A percentile compares a stretch with the other conserved stretches of the same genome.
phyloP scores from a whole-genome alignment of 2,888 invertebrate genomes.

The Dugesia japonica region DNA sequence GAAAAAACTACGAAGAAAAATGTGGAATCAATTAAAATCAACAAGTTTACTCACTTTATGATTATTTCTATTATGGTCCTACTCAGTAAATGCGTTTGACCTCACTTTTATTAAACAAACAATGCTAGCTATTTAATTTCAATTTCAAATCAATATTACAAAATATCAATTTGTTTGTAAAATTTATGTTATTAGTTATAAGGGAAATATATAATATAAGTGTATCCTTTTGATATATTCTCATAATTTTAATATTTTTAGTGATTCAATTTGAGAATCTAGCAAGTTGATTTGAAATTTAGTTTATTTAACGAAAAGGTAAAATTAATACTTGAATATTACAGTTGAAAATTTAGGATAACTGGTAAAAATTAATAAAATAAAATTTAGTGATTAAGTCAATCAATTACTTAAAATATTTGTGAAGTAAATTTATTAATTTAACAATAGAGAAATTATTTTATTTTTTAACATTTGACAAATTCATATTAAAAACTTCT shows the following conservation, averaged over 20 bases:
- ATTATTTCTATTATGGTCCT: neutral
- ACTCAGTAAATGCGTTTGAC: neutral
- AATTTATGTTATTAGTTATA: neutral
- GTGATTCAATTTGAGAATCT: too few relatives aligned
- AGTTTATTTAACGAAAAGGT: too few relatives aligned
- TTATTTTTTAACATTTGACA: neutral
- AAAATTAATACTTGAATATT: too few relatives aligned
- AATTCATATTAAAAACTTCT: constrained; percentile 71
- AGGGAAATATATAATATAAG: neutral
- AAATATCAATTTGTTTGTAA: neutral
- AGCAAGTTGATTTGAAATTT: too few relatives aligned
- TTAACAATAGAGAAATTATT: neutral
- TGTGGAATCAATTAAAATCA: neutral
- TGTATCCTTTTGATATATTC: too few relatives aligned
- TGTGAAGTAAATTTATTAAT: neutral
- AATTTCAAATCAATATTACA: neutral
- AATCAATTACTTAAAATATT: too few relatives aligned
- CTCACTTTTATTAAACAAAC: neutral
- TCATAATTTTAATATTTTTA: too few relatives aligned
- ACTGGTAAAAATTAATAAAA: too few relatives aligned
- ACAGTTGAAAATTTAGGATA: too few relatives aligned
- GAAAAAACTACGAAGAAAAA: neutral
- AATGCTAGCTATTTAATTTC: neutral
- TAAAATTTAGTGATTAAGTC: too few relatives aligned
- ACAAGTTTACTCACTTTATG: neutral